Evolutionary conservation across 2,888 invertebrate genomes (phyloP).

Genomic region (Agrochola macilenta): DNA sequence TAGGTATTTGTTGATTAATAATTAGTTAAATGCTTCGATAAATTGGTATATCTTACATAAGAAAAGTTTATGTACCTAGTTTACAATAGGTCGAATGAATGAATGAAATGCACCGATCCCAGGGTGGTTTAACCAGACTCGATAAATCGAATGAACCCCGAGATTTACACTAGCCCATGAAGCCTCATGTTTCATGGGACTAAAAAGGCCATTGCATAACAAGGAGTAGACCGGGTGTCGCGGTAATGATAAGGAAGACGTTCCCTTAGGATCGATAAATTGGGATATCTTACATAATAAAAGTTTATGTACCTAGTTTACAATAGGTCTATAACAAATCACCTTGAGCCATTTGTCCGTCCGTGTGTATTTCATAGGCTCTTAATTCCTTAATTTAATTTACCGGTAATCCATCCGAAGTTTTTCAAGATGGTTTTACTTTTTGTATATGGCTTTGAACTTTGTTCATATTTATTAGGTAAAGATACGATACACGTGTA

Average conservation of each 20-base stretch:
- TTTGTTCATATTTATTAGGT: slow-evolving; percentile 18
- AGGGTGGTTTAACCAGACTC: too few species aligned
- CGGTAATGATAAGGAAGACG: too few species aligned
- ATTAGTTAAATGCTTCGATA: slow-evolving; percentile 11
- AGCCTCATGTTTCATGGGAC: too few species aligned
- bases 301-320: not conserved
- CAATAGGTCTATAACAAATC: slow-evolving; percentile 8
- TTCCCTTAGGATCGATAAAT: not conserved
- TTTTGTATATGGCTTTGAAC: slow-evolving; percentile 18
- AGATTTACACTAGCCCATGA: too few species aligned
- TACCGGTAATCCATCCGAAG: slow-evolving; percentile 49
- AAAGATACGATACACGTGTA: not conserved
- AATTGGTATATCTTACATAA: not conserved
- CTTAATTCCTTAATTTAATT: slow-evolving; percentile 62
- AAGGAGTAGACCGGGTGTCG: too few species aligned
- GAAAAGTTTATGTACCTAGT: too few species aligned
- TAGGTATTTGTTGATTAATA: not conserved
- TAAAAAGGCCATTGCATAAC: too few species aligned
- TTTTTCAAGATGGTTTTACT: slow-evolving; percentile 31
- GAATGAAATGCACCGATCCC: too few species aligned
- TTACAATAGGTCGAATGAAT: not conserved
- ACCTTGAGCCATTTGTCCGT: slow-evolving; percentile 37
- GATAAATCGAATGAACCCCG: too few species aligned
- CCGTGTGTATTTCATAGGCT: slow-evolving; percentile 33
- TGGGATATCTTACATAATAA: not conserved